Evolutionary conservation across 2,888 invertebrate genomes (phyloP), one percentile per base, ranked within the genome.

Genomic region (Ectemnius lituratus): DNA sequence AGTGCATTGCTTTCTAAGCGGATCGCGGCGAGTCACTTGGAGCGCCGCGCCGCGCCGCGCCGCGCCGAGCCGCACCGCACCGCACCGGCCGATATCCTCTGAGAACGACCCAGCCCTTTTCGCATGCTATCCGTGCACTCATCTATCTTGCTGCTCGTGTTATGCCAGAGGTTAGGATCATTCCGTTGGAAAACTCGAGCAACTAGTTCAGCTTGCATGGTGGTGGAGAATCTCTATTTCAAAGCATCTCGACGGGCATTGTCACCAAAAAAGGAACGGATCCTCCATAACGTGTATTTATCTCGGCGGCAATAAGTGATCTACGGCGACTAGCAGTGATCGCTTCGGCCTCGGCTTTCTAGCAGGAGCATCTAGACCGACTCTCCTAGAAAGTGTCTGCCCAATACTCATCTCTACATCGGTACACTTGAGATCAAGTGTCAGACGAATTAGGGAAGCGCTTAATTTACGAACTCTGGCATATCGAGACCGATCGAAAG

Each of bases 121-220:
- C 66, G 57, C 76, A 67, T 47, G 74, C 73, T 85, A 85, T 85
- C 84, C 76, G 66, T 57, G 77, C 79, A 79, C 80, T 82, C 79
- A 85, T 82, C 73, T 77, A 70, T 85, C 80, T 83, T 73, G 71
- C 70, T 85, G 84, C 85, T 88, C 85, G 85, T 87, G 86, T 86
- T 87, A 85, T 84, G 85, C 80, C 85, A 87, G 81, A 85, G 86
- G 84, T 85, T 80, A 87, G 83, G 62, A 79, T 79, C 72, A 76
- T 11, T 67, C 63, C 46, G 47, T 5, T 75, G 72, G 56, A 66
- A 69, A 59, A 70, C 70, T 78, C 71, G 63, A 68, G 56, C 70
- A 80, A 67, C 49, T 73, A 63, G 60, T 68, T 67, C 62, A 60
- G 37, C 6, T 37, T 37, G 68, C 57, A 45, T 28, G 63, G 59